A percentile compares a stretch with the other conserved stretches of the same genome.
Conservation (phyloP, 2,888 invertebrate species). For the Congeria kusceri region DNA sequence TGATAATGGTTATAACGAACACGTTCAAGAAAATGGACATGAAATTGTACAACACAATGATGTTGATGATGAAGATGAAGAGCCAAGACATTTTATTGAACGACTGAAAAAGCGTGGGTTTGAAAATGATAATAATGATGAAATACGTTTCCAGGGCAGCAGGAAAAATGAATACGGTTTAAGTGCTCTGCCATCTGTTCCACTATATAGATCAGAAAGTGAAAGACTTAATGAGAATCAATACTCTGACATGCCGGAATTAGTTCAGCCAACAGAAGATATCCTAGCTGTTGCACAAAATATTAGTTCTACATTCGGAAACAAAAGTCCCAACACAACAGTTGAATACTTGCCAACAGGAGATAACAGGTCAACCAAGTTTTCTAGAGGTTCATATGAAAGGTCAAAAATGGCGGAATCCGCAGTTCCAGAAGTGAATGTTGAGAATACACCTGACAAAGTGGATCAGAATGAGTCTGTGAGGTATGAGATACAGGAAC, state of each 20-base stretch:
- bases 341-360: background rate
- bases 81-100: conserved; percentile 58
- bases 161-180: conserved; percentile 6
- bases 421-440: background rate
- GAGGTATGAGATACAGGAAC: conserved; percentile 38
- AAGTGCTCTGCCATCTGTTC: conserved; percentile 44
- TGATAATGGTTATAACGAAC: conserved; percentile 6
- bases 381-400: conserved; percentile 9
- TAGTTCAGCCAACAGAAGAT: conserved; percentile 44
- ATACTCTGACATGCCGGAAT: conserved; percentile 34
- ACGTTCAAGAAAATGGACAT: conserved; percentile 9
- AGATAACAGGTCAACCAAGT: background rate
- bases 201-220: conserved; percentile 42
- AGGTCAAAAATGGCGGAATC: background rate
- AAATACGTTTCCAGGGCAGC: background rate
- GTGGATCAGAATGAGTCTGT: conserved; percentile 18
- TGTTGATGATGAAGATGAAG: conserved; percentile 48
- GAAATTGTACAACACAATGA: conserved; percentile 16
- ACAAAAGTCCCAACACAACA: conserved; percentile 40
- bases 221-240: conserved; percentile 22
- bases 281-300: conserved; percentile 58
- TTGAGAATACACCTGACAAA: background rate
- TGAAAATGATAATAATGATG: conserved; percentile 4
- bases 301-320: conserved; percentile 57
- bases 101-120: conserved; percentile 38